Percentiles rank a stretch among this genome's conserved stretches.
phyloP scores from a whole-genome alignment of 1,140 invertebrate genomes.

The Trichomalopsis sarcophagae region DNA sequence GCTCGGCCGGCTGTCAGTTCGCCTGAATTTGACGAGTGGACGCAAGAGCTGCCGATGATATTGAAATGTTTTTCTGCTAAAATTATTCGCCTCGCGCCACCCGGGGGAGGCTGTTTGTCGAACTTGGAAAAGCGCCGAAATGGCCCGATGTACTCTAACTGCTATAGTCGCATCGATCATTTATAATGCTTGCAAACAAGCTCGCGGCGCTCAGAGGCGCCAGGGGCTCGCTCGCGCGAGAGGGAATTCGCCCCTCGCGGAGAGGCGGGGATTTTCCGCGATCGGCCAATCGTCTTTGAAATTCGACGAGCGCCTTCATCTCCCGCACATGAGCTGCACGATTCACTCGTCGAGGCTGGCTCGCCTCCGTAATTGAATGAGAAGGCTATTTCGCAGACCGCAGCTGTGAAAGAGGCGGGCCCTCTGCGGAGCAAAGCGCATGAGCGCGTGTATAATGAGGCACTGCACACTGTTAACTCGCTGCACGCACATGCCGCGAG shows the following conservation, averaged over 20 bases:
- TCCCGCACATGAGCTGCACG: too few relatives aligned
- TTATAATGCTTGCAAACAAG: too few relatives aligned
- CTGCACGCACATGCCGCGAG: conserved; percentile 18
- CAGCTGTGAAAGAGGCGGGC: conserved; percentile 18
- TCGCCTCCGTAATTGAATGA: conserved; percentile 32
- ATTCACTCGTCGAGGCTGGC: background rate
- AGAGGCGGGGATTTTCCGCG: conserved; percentile 65
- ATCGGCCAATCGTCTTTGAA: conserved; percentile 72
- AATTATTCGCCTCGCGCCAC: background rate
- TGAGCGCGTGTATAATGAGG: conserved; percentile 8
- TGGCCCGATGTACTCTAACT: too few relatives aligned
- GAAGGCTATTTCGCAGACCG: background rate
- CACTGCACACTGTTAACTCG: background rate
- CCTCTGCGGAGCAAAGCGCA: background rate
- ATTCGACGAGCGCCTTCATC: too few relatives aligned
- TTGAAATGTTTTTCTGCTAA: conserved; percentile 36
- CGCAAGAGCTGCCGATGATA: conserved; percentile 18
- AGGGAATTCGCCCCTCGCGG: background rate
- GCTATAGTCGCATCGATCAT: too few relatives aligned
- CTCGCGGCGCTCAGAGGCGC: too few relatives aligned
- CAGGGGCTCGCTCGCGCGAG: background rate
- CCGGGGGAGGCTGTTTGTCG: too few relatives aligned
- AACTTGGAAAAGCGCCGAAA: too few relatives aligned
- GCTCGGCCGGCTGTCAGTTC: conserved; percentile 4
- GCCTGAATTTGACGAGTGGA: background rate